A percentile compares a stretch with the other conserved stretches of the same genome.
Conservation (phyloP, 1,140 invertebrate genomes). For the Eciton burchellii region DNA sequence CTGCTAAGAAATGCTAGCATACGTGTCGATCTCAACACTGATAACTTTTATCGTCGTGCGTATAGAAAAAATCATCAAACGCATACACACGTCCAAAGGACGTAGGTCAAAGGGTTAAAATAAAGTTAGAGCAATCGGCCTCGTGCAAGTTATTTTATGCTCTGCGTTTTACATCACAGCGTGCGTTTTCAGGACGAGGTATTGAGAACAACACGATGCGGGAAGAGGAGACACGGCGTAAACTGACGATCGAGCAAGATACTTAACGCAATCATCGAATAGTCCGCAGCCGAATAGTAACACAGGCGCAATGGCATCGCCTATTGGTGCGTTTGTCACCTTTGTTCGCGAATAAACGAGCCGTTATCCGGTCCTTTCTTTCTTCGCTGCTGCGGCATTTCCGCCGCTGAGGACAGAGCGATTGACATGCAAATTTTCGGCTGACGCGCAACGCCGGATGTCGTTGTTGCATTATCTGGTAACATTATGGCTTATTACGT, state of each 20-base stretch:
- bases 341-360: slow-evolving; percentile 30
- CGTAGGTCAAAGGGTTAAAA: too few relatives aligned
- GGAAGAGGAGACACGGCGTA: slow-evolving; percentile 1
- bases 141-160: slow-evolving; percentile 4
- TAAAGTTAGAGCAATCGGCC: too few relatives aligned
- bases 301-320: slow-evolving; percentile 17
- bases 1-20: too few relatives aligned
- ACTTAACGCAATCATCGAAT: slow-evolving; percentile 24
- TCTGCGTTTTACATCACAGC: neutral
- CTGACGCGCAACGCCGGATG: slow-evolving; percentile 33
- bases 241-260: neutral
- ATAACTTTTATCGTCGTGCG: too few relatives aligned
- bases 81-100: too few relatives aligned
- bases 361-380: slow-evolving; percentile 19
- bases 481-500: too few relatives aligned
- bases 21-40: too few relatives aligned
- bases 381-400: slow-evolving; percentile 33
- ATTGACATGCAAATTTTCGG: slow-evolving; percentile 73
- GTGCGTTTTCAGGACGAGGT: neutral
- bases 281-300: neutral
- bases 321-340: slow-evolving; percentile 32
- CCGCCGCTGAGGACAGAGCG: slow-evolving; percentile 52
- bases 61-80: too few relatives aligned
- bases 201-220: neutral
- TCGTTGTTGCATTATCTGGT: slow-evolving; percentile 59